Base-by-base conservation (phyloP, 1,140 invertebrate species). In the Acromyrmex heyeri region DNA sequence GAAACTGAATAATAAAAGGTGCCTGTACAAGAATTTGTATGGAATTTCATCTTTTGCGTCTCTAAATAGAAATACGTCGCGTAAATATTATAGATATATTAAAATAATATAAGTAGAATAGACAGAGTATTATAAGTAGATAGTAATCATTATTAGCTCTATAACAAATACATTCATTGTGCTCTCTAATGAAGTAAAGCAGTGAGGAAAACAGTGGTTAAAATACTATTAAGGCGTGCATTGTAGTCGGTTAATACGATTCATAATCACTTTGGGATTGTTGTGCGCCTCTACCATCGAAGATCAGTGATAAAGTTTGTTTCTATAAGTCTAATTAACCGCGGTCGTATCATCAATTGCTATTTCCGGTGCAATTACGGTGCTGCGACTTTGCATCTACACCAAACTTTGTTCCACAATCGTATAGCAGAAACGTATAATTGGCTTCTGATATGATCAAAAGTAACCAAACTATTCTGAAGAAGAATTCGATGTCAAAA, bases 241-340 rank as follows among this genome's bases (percentile, higher is more conserved):
- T 90, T 88, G 82, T 86, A 70, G 67, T 88, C 67, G 76, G 75
- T 90, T 90, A 90, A 88, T 76, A 62, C 82, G 48, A 73, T 77
- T 78, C 82, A 82, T 83, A 90, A 91, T 91, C 75, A 75, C 89
- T 89, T 81, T 82, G 48, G 30, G 59, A 89, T 89, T 90, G 88
- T 89, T 77, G 61, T 73, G 44, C 48, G 16, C 30, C 57, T 73
- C 55, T 18, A 34, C 53, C 30, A 64, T 64, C 65, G 73, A 64
- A 53, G 30, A 65, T 59, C 55, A 86, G 67, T 62, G 76, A 90
- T 90, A 90, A 90, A 85, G 88, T 87, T 62, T 53, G 69, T 90
- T 89, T 90, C 67, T 78, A 87, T 89, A 87, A 69, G 85, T 89
- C 88, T 89, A 90, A 90, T 90, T 89, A 87, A 87, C 79, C 85